A percentile compares a stretch with the other conserved stretches of the same genome.
Conservation (phyloP, 2,797 vertebrate genomes). For the Ceyx erithaca region DNA sequence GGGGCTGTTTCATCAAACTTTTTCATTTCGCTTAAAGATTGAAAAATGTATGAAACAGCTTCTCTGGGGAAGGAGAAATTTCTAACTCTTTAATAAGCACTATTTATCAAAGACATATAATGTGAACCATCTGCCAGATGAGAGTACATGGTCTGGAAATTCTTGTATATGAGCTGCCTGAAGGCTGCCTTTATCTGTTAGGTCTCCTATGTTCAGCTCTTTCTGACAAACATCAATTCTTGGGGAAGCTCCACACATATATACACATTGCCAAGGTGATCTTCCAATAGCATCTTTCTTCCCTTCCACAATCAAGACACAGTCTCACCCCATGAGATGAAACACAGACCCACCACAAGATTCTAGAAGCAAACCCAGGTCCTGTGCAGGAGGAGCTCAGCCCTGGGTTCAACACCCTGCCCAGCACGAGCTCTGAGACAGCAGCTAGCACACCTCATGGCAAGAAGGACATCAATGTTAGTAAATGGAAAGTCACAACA, state of each 20-base stretch:
- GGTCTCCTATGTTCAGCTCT: neutral
- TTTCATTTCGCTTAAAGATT: constrained; percentile 56
- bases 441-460: too few relatives aligned
- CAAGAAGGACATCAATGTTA: neutral
- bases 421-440: neutral
- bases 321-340: neutral
- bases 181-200: neutral
- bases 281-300: neutral
- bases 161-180: neutral
- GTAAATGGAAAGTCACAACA: fast-evolving
- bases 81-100: constrained; percentile 56
- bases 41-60: constrained; percentile 45
- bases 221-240: neutral
- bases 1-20: constrained; percentile 56
- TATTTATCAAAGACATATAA: constrained; percentile 57
- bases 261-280: neutral
- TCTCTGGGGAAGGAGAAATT: constrained; percentile 46
- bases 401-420: neutral
- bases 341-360: neutral
- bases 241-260: neutral
- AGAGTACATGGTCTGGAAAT: neutral
- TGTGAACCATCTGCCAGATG: neutral
- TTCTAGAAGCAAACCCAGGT: neutral
- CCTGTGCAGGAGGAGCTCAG: neutral
- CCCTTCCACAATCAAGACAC: neutral